Evolutionary conservation across 2,113 vertebrate species (phyloP), one percentile per base, ranked within the genome.

Genomic region (Alethe diademata): DNA sequence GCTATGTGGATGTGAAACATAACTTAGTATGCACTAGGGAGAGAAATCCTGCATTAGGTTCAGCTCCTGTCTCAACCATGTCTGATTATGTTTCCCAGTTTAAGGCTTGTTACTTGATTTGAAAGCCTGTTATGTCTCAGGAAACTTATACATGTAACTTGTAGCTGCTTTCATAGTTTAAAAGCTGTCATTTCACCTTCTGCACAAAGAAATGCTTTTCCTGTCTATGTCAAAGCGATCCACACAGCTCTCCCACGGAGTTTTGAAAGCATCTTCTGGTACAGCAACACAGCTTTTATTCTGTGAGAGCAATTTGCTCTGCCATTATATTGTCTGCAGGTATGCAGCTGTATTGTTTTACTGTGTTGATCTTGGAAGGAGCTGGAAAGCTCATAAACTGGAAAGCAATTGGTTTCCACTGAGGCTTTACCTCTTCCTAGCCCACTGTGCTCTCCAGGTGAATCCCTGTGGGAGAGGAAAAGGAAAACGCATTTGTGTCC

Each of bases 271-370:
- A 2, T 94, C 86, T 95, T 92, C 75, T 83, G 60, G 56, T 91
- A 78, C 35, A 74, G 75, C 79, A 86, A 92, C 75, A 60, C 47
- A 80, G 72, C 2, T 14, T 93, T 92, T 93, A 93, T 93, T 93
- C 79, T 74, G 72, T 86, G 92, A 95, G 83, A 94, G 75, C 67
- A 95, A 88, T 95, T 95, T 93, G 42, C 78, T 90, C 54, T 95
- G 67, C 70, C 87, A 76, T 95, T 95, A 82, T 72, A 47, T 43
- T 90, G 84, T 97, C 94, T 89, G 92, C 94, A 94, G 87, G 93
- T 94, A 96, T 90, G 89, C 62, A 95, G 87, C 62, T 62, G 84
- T 92, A 92, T 79, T 94, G 88, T 95, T 96, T 95, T 90, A 95
- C 85, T 0, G 0, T 76, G 81, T 80, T 95, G 95, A 93, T 94